These are phyloP conservation scores for Drosophila pruinosa DNA, from an alignment of 1,140 invertebrate genomes.

Conservation along the genomic window DNA sequence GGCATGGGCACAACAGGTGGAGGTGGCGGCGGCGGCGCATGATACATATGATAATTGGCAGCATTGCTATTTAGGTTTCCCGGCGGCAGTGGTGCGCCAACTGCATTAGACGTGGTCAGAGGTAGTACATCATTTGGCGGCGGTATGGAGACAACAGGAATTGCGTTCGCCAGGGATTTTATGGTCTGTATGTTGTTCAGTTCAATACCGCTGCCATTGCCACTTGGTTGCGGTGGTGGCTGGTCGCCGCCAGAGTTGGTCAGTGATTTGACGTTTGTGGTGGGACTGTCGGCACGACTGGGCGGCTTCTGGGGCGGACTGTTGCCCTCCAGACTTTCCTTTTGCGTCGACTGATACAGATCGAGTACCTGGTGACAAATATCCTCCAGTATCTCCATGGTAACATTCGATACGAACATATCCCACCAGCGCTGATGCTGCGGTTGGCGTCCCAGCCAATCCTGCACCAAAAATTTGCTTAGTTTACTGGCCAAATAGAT, in stretches of 20 bases:
- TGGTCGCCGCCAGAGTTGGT: slow-evolving; percentile 6
- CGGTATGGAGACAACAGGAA: slow-evolving; percentile 48
- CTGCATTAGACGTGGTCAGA: slow-evolving; percentile 8
- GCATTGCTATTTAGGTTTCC: slow-evolving; percentile 22
- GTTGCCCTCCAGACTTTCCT: slow-evolving; percentile 83
- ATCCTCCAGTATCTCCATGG: slow-evolving; percentile 97
- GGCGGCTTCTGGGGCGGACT: slow-evolving; percentile 86
- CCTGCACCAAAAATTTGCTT: slow-evolving; percentile 96
- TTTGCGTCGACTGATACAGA: slow-evolving; percentile 88
- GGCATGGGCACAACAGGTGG: slow-evolving; percentile 59
- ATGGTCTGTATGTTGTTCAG: slow-evolving; percentile 63
- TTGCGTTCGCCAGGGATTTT: slow-evolving; percentile 49
- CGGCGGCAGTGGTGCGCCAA: slow-evolving; percentile 31
- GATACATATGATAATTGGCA: slow-evolving; percentile 56
- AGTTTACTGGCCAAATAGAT: slow-evolving; percentile 98
- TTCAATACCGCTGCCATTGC: slow-evolving; percentile 45
- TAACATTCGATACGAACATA: slow-evolving; percentile 96
- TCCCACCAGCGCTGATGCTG: slow-evolving; percentile 98
- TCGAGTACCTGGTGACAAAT: slow-evolving; percentile 98
- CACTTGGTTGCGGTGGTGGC: slow-evolving; percentile 23
- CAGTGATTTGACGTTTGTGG: slow-evolving; percentile 8
- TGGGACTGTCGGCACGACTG: slow-evolving; percentile 81
- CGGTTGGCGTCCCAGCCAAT: slow-evolving; percentile 93
- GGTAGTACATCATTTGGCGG: slow-evolving; percentile 60
- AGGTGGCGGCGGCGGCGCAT: slow-evolving; percentile 70